Evolutionary conservation across 2,888 invertebrate genomes (phyloP).

Genomic region (Ephialtes manifestator): DNA sequence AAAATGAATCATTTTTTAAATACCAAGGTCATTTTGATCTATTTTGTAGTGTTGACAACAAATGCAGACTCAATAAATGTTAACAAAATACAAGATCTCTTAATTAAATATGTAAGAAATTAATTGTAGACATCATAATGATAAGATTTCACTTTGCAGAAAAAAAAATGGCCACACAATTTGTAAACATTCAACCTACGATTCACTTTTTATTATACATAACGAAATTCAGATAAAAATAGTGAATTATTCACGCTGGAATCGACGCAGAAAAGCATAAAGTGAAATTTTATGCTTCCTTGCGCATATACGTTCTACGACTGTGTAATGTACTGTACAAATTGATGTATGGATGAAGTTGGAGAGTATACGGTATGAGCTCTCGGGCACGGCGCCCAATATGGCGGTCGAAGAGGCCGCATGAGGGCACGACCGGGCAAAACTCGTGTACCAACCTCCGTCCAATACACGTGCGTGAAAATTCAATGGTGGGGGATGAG

Average conservation of each 20-base stretch:
- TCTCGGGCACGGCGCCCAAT: conserved; percentile 61
- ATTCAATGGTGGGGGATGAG: conserved; percentile 26
- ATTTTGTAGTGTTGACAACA: too few relatives aligned
- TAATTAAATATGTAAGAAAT: too few relatives aligned
- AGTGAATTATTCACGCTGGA: conserved; percentile 16
- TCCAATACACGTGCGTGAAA: conserved; percentile 61
- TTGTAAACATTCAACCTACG: too few relatives aligned
- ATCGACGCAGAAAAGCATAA: conserved; percentile 53
- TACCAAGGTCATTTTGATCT: too few relatives aligned
- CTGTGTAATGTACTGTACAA: conserved; percentile 68
- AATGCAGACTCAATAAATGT: too few relatives aligned
- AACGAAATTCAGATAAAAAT: not conserved
- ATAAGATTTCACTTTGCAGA: too few relatives aligned
- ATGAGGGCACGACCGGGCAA: conserved; percentile 58
- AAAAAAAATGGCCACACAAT: too few relatives aligned
- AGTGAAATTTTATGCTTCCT: conserved; percentile 66
- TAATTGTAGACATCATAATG: too few relatives aligned
- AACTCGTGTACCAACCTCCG: conserved; percentile 51
- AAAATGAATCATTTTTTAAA: too few relatives aligned
- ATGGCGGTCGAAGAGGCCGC: conserved; percentile 67
- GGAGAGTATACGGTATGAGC: conserved; percentile 42
- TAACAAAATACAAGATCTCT: too few relatives aligned
- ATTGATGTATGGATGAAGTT: conserved; percentile 68
- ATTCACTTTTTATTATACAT: not conserved
- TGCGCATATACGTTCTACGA: conserved; percentile 43